phyloP scores from a whole-genome alignment of 53 echinoderm and acorn worm species.

The Temnopleurus reevesii region DNA sequence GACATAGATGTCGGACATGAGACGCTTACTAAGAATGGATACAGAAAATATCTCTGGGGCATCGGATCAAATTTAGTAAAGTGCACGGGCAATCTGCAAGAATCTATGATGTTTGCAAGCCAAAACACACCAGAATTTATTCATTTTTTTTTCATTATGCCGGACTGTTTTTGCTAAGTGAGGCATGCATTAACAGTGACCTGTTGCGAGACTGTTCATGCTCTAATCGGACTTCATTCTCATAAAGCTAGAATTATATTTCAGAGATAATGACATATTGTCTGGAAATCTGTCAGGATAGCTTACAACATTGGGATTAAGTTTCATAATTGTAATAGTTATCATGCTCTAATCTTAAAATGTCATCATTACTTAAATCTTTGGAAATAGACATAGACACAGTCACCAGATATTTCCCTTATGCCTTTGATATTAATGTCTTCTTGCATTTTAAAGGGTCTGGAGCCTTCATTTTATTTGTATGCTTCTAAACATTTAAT shows the following conservation, averaged over 20 bases:
- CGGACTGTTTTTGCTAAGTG: background rate
- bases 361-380: constrained; percentile 14
- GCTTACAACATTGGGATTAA: constrained; percentile 12
- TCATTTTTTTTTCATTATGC: constrained; percentile 29
- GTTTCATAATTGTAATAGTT: constrained; percentile 19
- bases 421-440: background rate
- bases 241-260: background rate
- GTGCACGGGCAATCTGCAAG: constrained; percentile 31
- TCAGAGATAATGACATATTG: constrained; percentile 16
- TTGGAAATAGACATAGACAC: background rate
- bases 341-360: background rate
- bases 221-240: background rate
- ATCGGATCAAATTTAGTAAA: constrained; percentile 46
- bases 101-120: constrained; percentile 35
- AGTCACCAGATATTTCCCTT: background rate
- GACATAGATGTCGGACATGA: background rate
- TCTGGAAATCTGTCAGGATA: background rate
- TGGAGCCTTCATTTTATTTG: too few relatives aligned
- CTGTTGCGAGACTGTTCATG: background rate
- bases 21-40: background rate
- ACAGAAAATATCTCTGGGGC: constrained; percentile 35
- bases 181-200: constrained; percentile 29
- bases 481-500: too few relatives aligned
- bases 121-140: constrained; percentile 1
- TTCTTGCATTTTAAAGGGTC: background rate